Base-by-base conservation (phyloP, 2,888 invertebrate genomes). In the Xylota segnis region DNA sequence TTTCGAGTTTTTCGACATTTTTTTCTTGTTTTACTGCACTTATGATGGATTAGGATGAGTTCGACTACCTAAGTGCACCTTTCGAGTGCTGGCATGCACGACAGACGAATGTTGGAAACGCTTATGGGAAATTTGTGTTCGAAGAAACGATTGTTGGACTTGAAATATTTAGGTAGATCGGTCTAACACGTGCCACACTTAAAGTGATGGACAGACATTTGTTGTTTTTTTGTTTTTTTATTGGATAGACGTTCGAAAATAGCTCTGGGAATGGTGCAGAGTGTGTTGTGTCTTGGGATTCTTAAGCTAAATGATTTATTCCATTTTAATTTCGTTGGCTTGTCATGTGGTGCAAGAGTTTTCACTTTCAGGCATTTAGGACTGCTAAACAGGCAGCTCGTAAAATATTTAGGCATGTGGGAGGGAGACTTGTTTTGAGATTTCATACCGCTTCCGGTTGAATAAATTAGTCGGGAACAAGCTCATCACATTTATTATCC, bases 181-280 rank as follows among this genome's bases (percentile, higher is more conserved):
- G 72, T 76, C 34, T 71, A 76, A 86, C 86, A 86, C 82, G 86
- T 81, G 86, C 82, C 81, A 77, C 86, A 86, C 86, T 82, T 76
- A 82, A 65, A 50, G 23, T 82, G 76, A 77, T 65, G 56, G 86
- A 86, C 72, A 82, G 71, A 66, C 66, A 71, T 59, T 72, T 47
- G 54, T 76, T n/a, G n/a, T n/a, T n/a, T n/a, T n/a, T n/a, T n/a
- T n/a, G n/a, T n/a, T n/a, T 81, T 81, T 81, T 50, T 45, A 74
- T 61, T 71, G 52, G 70, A 75, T 74, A 43, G 78, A 23, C 14
- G 12, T 18, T 43, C 76, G 59, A 81, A 84, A 81, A 81, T 84
- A 84, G 14, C 47, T 23, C 65, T n/a, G 9, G n/a, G 14, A 29
- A n/a, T 23, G 23, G 23, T 23, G 16, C 29, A 56, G 9, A 71